Conservation (phyloP, 1,140 invertebrate genomes). For the Lucilia cuprina region DNA sequence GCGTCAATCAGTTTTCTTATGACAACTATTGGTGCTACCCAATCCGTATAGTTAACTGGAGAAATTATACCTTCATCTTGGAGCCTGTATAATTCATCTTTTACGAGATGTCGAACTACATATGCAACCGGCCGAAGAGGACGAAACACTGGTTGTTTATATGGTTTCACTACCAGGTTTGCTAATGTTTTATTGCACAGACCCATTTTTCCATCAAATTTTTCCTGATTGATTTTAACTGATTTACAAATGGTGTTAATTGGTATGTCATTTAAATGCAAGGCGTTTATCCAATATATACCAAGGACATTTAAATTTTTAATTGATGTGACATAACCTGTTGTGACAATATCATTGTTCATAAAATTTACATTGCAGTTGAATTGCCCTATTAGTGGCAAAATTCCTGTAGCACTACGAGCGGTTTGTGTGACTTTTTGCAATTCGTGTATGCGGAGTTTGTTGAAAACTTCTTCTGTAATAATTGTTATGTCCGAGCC, state of each 20-base stretch:
- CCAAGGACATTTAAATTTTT: neutral
- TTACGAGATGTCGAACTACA: neutral
- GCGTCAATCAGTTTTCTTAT: conserved; percentile 51
- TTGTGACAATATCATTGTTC: neutral
- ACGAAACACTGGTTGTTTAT: neutral
- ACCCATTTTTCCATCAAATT: neutral
- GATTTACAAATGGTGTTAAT: neutral
- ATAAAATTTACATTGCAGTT: neutral
- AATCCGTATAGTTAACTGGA: conserved; percentile 51
- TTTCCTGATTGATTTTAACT: neutral
- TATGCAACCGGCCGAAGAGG: neutral
- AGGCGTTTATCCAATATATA: neutral
- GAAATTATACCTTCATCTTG: conserved; percentile 28
- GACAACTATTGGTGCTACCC: conserved; percentile 61
- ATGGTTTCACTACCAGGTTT: neutral
- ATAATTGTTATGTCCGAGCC: too few relatives aligned
- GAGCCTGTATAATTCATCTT: conserved; percentile 24
- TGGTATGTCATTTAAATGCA: neutral
- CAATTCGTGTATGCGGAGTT: too few relatives aligned
- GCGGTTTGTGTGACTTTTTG: too few relatives aligned
- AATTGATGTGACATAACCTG: neutral
- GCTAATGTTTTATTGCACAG: neutral
- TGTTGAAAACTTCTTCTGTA: too few relatives aligned
- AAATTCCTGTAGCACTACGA: too few relatives aligned
- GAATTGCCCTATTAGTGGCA: neutral